Evolutionary conservation across 2,797 vertebrate species (phyloP), one percentile per base, ranked within the genome.

Genomic region (Schizopygopsis pylzovi): DNA sequence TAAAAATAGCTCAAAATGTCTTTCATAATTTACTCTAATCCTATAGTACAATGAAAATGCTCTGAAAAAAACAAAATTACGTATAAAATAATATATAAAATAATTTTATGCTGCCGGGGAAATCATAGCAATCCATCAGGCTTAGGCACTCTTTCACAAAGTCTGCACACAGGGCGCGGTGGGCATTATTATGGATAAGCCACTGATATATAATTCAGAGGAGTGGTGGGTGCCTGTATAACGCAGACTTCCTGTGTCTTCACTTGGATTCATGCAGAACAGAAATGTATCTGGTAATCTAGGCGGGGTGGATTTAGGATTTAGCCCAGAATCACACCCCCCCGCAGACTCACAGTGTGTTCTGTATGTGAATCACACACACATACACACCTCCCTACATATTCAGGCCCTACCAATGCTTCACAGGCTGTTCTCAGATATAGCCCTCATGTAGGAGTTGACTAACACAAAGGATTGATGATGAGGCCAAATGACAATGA

Each of bases 161-260:
- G 65, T 54, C 84, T 82, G 83, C 78, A 72, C 71, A 83, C 63
- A 54, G 61, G 41, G 56, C 28, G 11, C 82, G 89, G 89, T 91
- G 91, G 88, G 90, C 88, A 89, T 75, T 75, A 91, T 89, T 89
- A 90, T 92, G 91, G 89, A 90, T 88, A 91, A 90, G 88, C 90
- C 88, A 84, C 88, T 91, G 88, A 92, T 93, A 89, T 90, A 94
- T 93, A 92, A 95, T 93, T 91, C 85, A 94, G 93, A 90, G 92
- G 89, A 87, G 78, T 87, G 41, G 78, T 80, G 75, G 43, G 76
- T 91, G 89, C 87, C 91, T 92, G 84, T 67, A 79, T 76, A 92
- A 89, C n/a, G 12, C 73, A 47, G 67, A 83, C 77, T 81, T 85
- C 79, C 81, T 81, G 77, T 61, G 71, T 73, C 79, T 86, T 70